Evolutionary conservation across 37 sponge, comb jelly and placozoan species (phyloP).

Genomic region (Haliclona indistincta): DNA sequence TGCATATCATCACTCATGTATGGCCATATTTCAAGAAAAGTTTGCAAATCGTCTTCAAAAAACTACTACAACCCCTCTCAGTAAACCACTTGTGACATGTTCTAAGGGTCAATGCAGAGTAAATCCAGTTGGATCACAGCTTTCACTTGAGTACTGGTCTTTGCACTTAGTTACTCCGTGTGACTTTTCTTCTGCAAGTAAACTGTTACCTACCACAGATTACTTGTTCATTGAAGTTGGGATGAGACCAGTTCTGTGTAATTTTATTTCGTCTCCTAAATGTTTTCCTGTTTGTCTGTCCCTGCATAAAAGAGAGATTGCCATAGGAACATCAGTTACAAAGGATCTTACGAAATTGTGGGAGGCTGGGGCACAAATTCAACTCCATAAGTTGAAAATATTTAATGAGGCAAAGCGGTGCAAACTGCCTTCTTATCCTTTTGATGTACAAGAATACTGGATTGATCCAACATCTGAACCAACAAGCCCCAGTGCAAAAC

Average conservation of each 20-base stretch:
- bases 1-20: not conserved
- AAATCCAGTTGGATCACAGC: not conserved
- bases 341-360: not conserved
- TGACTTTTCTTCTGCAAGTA: not conserved
- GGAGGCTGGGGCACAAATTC: not conserved
- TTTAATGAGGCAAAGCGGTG: not conserved
- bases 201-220: not conserved
- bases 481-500: not conserved
- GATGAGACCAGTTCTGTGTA: not conserved
- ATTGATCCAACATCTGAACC: not conserved
- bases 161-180: not conserved
- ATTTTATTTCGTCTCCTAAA: not conserved
- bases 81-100: not conserved
- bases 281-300: not conserved
- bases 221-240: not conserved
- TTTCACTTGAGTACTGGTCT: slow-evolving; percentile 1
- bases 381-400: not conserved
- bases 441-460: not conserved
- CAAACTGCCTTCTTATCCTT: slow-evolving; percentile 2
- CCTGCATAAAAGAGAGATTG: no score
- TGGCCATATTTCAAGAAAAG: not conserved
- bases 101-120: not conserved
- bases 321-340: no score
- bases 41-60: not conserved
- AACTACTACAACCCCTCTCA: not conserved